Percentiles rank a stretch among this genome's conserved stretches.
These are phyloP conservation scores for Erythrocercus mccallii DNA, from an alignment of 2,113 vertebrate species.

Conservation along the genomic window DNA sequence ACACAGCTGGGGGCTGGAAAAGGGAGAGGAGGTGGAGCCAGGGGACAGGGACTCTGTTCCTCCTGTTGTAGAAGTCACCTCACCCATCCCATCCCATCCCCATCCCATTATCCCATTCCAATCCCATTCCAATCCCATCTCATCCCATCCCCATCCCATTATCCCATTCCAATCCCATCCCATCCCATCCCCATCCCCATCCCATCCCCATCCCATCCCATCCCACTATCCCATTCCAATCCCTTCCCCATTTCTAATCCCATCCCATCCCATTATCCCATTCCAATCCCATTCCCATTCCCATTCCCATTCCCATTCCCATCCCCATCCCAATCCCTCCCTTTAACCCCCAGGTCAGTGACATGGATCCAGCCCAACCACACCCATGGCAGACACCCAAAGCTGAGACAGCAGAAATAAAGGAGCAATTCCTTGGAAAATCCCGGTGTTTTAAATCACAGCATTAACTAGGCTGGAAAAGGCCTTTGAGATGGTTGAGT, in stretches of 20 bases:
- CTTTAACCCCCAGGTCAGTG: background rate
- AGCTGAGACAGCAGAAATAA: background rate
- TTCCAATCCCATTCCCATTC: too few species aligned
- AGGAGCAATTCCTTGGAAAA: background rate
- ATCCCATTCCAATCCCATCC: background rate
- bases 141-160: too few species aligned
- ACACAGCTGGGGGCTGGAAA: background rate
- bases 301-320: too few species aligned
- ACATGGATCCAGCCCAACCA: background rate
- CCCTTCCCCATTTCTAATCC: too few species aligned
- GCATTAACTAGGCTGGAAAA: background rate
- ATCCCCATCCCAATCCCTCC: background rate
- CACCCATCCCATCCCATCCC: background rate
- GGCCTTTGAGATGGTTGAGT: background rate
- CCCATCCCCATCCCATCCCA: background rate
- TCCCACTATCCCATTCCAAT: too few species aligned
- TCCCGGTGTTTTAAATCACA: background rate
- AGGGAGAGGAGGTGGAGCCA: accelerated
- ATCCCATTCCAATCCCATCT: too few species aligned
- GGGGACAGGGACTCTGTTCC: background rate
- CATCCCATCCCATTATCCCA: too few species aligned
- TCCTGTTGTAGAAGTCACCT: background rate
- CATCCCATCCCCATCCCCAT: too few species aligned
- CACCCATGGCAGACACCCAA: accelerated
- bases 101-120: too few species aligned